Evolutionary conservation across 2,888 invertebrate species (phyloP), one percentile per base, ranked within the genome.

Genomic region (Drosophila siamana): DNA sequence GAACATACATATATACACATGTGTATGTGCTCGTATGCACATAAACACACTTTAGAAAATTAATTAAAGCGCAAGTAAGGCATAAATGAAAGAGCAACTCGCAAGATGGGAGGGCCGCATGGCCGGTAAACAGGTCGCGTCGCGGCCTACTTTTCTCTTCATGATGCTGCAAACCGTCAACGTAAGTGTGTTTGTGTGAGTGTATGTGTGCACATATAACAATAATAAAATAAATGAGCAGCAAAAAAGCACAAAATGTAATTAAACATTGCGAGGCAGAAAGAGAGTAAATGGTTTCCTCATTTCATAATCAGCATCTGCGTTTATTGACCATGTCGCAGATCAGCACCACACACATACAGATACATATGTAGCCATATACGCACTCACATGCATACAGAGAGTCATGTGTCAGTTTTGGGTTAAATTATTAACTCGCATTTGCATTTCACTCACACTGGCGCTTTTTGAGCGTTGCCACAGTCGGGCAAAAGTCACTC

Each of bases 31-130:
- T 13, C 15, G 36, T 40, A 40, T 40, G 63, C 41, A 57, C 78
- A 66, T 76, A 74, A 78, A 69, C 76, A 83, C 69, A 78, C 72
- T 78, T 83, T 64, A 86, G 69, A 83, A 78, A 83, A 82, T 78
- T 80, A 80, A 86, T 83, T 86, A 88, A 83, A 80, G 72, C 86
- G 69, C 77, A 70, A 79, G 76, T 75, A 69, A 71, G 65, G 67
- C 59, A 73, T 26, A 80, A 70, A 64, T 73, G 28, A 48, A 69
- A 54, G 54, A 72, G 36, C 60, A 47, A 51, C 33, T 57, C 48
- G 28, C 56, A 72, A 67, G 62, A 73, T 44, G 55, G 59, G 51
- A 51, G 47, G 41, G 63, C 61, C 48, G 44, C 8, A 13, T 55
- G 59, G 38, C 69, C 69, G 24, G 50, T 74, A 88, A 84, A 75